Evolutionary conservation across 2,888 invertebrate species (phyloP).

Genomic region (Meteorus colon): DNA sequence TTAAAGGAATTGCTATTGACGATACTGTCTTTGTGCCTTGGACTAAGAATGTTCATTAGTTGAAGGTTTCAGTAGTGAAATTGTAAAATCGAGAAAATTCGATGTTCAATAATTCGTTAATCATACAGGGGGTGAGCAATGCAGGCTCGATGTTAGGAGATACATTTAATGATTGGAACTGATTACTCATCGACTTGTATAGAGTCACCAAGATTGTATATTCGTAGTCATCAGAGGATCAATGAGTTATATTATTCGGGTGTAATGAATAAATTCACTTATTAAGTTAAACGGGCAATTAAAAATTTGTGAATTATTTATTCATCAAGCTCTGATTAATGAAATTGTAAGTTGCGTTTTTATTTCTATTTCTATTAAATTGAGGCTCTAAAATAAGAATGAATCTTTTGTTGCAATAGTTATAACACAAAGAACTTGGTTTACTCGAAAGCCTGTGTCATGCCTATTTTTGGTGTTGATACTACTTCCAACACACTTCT

Average conservation of each 20-base stretch:
- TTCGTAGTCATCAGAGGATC: background rate
- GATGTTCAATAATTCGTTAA: background rate
- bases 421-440: too few species aligned
- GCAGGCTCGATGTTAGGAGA: background rate
- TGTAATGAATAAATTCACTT: background rate
- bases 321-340: background rate
- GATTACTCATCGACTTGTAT: background rate
- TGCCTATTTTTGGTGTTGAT: too few species aligned
- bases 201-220: background rate
- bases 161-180: background rate
- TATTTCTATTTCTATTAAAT: background rate
- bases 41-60: slow-evolving; percentile 22
- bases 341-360: background rate
- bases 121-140: background rate
- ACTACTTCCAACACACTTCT: too few species aligned
- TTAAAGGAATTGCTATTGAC: background rate
- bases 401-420: too few species aligned
- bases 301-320: background rate
- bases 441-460: too few species aligned
- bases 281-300: background rate
- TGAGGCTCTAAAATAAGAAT: background rate
- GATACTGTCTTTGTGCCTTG: slow-evolving; percentile 36
- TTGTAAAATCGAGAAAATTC: background rate
- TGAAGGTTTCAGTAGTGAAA: background rate
- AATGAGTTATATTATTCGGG: background rate